A percentile compares a stretch with the other conserved stretches of the same genome.
These are phyloP conservation scores for Erpornis zantholeuca DNA, from an alignment of 2,113 vertebrate genomes.

Conservation along the genomic window DNA sequence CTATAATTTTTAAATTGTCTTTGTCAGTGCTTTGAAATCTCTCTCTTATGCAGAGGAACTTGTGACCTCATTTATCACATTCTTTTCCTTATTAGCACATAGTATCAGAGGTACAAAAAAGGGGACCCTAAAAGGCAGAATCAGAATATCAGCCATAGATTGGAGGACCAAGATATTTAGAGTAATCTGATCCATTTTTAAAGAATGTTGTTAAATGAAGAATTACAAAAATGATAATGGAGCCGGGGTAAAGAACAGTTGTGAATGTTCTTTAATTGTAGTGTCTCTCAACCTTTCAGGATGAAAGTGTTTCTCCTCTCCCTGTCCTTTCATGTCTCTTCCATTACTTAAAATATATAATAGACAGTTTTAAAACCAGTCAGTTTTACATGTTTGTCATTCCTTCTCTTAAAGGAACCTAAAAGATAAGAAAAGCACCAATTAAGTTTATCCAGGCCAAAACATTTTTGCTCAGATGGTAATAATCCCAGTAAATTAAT, in stretches of 20 bases:
- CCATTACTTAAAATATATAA: background rate
- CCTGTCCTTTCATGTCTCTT: background rate
- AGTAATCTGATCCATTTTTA: background rate
- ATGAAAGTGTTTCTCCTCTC: background rate
- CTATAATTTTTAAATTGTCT: constrained; percentile 16
- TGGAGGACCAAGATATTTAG: background rate
- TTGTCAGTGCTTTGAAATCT: constrained; percentile 33
- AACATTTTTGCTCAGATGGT: background rate
- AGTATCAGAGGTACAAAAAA: background rate
- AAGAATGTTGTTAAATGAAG: background rate
- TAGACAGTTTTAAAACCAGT: background rate
- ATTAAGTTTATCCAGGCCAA: background rate
- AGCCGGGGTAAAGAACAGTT: background rate
- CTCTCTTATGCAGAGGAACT: background rate
- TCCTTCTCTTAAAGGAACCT: background rate
- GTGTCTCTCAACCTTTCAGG: background rate
- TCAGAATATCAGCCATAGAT: background rate
- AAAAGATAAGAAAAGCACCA: background rate
- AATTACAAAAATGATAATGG: background rate
- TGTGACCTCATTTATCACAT: constrained; percentile 18
- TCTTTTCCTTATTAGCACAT: background rate
- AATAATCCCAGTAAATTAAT: background rate
- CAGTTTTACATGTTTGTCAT: background rate
- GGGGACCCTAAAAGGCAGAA: background rate
- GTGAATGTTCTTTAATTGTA: background rate